Evolutionary conservation across 2,113 vertebrate genomes (phyloP).

Genomic region (Microtus montanus): DNA sequence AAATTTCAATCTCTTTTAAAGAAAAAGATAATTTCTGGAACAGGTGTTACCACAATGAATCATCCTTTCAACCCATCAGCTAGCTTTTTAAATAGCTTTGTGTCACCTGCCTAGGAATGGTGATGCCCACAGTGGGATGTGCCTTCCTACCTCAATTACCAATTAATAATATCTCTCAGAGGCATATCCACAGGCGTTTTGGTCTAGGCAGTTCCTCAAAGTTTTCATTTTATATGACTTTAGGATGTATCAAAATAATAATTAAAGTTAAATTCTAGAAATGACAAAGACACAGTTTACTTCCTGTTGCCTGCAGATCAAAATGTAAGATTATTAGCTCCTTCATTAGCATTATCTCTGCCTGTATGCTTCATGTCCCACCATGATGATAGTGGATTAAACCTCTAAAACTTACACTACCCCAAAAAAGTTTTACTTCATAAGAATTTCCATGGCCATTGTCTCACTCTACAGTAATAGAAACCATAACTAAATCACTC

Average conservation of each 20-base stretch:
- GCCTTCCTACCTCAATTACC: neutral
- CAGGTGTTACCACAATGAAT: neutral
- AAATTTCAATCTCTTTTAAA: neutral
- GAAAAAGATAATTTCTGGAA: neutral
- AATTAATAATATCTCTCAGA: neutral
- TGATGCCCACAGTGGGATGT: neutral
- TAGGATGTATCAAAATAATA: neutral
- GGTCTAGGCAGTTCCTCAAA: neutral
- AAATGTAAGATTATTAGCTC: too few relatives aligned
- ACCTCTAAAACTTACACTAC: too few relatives aligned
- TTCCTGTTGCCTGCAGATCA: too few relatives aligned
- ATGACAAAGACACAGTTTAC: too few relatives aligned
- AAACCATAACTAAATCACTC: too few relatives aligned
- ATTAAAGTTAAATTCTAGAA: neutral
- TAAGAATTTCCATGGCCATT: too few relatives aligned
- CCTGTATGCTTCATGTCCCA: too few relatives aligned
- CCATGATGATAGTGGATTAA: too few relatives aligned
- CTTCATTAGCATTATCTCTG: too few relatives aligned
- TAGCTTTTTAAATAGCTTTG: neutral
- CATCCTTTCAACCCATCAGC: neutral
- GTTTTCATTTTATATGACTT: neutral
- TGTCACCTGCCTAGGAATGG: neutral
- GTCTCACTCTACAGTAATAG: too few relatives aligned
- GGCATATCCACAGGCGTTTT: neutral
- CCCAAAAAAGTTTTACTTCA: too few relatives aligned